Base-by-base conservation (phyloP, 2,113 vertebrate species). In the Climacteris rufus region DNA sequence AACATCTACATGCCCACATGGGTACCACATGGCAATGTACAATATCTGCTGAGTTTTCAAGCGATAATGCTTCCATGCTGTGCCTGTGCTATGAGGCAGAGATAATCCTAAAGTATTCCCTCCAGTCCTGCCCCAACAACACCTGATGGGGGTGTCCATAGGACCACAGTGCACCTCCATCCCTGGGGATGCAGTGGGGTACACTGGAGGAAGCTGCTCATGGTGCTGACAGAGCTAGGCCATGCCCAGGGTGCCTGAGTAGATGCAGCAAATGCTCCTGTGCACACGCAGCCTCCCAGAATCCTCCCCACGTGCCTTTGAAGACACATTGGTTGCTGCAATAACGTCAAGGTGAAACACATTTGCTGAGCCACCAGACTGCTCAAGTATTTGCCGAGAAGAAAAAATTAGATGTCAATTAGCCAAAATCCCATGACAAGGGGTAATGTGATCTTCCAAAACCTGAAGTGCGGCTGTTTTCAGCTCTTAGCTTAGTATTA, bases 281-380 rank as follows among this genome's bases (percentile, higher is more conserved):
- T 1, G 5, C 18, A 31, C 13, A 33, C 39, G 59, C 4, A 15
- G 13, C 6, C 12, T 22, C 33, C 7, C 12, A 63, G 4, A 52
- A 37, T 54, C 64, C 63, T 66, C 27, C 78, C 63, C 40, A 30
- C 66, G 64, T 90, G n/a, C 69, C 68, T 93, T 54, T 80, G 83
- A 94, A 79, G 35, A 88, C 37, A 70, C 45, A 23, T 60, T 47
- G 10, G 2, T 25, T 59, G 24, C 25, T 61, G 17, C 50, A 91
- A 31, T 49, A 70, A 72, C 57, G 8, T 9, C 37, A 23, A 95
- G 14, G 30, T 89, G 69, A 95, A 97, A 76, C 53, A 79, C 35
- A 12, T 95, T 83, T 94, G 33, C 93, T 93, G 90, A 92, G 61
- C 65, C 76, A 83, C 30, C 49, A 91, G 91, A 76, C 65, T 95